Conservation (phyloP, 2,113 vertebrate genomes). For the Murina feae region DNA sequence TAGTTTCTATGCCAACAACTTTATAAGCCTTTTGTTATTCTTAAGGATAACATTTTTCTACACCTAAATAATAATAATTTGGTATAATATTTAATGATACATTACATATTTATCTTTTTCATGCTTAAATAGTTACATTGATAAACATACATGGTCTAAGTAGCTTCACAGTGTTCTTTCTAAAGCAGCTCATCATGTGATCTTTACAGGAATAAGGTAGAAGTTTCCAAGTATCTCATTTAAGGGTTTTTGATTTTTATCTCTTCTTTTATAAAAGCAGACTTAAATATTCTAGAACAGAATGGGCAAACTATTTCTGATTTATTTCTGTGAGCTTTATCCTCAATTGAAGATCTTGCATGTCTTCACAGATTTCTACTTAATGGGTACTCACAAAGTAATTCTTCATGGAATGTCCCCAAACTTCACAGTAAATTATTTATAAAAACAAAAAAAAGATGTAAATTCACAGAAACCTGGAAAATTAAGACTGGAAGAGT, state of each 20-base stretch:
- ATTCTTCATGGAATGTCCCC: not conserved
- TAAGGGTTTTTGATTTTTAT: not conserved
- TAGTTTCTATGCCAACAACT: not conserved
- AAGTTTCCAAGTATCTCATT: not conserved
- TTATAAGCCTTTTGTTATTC: not conserved
- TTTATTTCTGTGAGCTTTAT: slow-evolving; percentile 1
- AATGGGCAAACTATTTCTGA: not conserved
- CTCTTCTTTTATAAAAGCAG: not conserved
- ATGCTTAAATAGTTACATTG: not conserved
- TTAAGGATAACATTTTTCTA: slow-evolving; percentile 10
- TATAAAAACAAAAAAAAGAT: not conserved
- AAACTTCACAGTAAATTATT: not conserved
- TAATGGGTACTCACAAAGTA: not conserved
- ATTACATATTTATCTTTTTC: not conserved
- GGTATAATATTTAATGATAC: not conserved
- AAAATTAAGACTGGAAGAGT: not conserved
- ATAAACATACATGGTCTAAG: not conserved
- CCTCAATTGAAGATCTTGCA: not conserved
- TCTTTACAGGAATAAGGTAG: not conserved
- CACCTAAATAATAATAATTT: not conserved
- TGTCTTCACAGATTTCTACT: not conserved
- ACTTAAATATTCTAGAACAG: not conserved
- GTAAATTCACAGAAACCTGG: not conserved
- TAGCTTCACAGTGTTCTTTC: not conserved
- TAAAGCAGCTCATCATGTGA: not conserved